Evolutionary conservation across 2,888 invertebrate genomes (phyloP).

Genomic region (Cerastis rubricosa): DNA sequence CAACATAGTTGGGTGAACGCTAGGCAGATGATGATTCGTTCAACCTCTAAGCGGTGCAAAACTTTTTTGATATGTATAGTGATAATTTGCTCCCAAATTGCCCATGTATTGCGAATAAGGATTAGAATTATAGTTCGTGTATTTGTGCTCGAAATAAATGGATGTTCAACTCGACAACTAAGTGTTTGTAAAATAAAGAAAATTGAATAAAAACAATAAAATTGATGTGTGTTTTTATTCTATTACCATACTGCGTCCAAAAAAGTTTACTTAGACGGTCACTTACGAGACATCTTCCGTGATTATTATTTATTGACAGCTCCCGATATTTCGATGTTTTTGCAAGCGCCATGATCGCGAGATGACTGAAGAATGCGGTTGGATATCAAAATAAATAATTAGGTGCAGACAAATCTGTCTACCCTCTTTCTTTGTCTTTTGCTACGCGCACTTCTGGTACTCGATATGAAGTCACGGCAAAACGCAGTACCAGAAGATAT

Average conservation of each 20-base stretch:
- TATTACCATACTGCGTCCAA: not conserved
- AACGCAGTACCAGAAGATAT: no score
- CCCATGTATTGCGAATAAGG: conserved; percentile 1
- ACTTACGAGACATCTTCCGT: no score
- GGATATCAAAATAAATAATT: no score
- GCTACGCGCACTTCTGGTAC: no score
- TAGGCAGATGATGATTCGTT: not conserved
- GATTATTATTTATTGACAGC: no score
- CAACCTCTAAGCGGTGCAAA: not conserved
- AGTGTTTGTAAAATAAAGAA: conserved; percentile 30
- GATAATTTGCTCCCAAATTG: not conserved
- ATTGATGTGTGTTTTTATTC: conserved; percentile 2
- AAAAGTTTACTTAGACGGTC: no score
- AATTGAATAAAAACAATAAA: conserved; percentile 38
- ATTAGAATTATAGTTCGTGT: conserved; percentile 7
- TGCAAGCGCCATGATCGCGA: no score
- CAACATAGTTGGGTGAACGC: not conserved
- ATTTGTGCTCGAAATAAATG: conserved; percentile 31
- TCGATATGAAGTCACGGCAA: no score
- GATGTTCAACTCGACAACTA: conserved; percentile 39
- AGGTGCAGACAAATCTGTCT: no score
- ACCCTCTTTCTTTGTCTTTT: no score
- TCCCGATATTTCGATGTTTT: no score
- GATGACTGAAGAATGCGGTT: no score
- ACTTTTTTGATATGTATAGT: not conserved